Conservation (phyloP, 2,113 vertebrate species). For the Balaeniceps rex region DNA sequence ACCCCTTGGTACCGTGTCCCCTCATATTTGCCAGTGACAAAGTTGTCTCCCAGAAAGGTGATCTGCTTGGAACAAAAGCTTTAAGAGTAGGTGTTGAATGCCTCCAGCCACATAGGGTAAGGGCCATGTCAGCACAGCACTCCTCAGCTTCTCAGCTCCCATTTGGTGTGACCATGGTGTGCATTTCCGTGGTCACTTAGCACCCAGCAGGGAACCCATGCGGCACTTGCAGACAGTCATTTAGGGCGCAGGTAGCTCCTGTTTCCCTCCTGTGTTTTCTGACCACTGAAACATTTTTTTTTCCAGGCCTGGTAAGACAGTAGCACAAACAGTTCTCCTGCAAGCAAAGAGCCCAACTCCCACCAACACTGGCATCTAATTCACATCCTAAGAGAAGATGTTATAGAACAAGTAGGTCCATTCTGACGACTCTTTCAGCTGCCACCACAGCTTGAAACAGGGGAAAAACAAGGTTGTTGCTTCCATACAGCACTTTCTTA, state of each 20-base stretch:
- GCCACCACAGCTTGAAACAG: not conserved
- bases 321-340: not conserved
- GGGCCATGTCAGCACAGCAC: conserved; percentile 5
- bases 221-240: not conserved
- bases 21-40: not conserved
- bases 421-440: not conserved
- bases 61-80: not conserved
- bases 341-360: not conserved
- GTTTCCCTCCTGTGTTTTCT: not conserved
- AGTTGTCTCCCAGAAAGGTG: not conserved
- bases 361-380: not conserved
- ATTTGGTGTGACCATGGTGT: not conserved
- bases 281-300: not conserved
- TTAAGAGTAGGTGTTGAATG: not conserved
- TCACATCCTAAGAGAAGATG: not conserved
- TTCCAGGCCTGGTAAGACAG: not conserved
- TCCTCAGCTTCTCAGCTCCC: not conserved
- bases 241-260: not conserved
- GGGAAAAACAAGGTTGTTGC: not conserved
- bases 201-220: not conserved
- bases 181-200: not conserved
- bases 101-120: not conserved
- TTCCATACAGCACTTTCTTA: not conserved
- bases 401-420: not conserved
- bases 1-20: not conserved